phyloP scores from a whole-genome alignment of 2,797 vertebrate species.

The Chaetophractus vellerosus region DNA sequence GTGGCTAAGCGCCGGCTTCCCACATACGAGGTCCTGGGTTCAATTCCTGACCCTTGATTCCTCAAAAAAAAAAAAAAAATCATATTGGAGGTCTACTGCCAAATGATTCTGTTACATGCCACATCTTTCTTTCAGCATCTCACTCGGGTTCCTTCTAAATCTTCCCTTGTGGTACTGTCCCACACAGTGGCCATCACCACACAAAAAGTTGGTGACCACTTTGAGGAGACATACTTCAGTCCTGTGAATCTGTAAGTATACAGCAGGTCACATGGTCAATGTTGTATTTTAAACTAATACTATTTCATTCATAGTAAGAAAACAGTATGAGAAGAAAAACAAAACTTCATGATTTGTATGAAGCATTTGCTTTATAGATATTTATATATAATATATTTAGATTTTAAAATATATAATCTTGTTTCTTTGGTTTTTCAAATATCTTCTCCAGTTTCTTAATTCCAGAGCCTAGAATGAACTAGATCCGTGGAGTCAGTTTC shows the following conservation, averaged over 20 bases:
- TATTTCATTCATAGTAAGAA: not conserved
- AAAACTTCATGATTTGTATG: not conserved
- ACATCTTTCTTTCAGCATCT: not conserved
- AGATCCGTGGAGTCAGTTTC: not conserved
- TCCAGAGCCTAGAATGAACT: not conserved
- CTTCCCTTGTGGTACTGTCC: not conserved
- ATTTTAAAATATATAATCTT: not conserved
- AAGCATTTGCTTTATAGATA: not conserved
- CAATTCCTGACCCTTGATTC: too few relatives aligned
- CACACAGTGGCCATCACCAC: not conserved
- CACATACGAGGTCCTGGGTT: too few relatives aligned
- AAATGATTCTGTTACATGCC: not conserved
- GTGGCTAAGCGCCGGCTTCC: too few relatives aligned
- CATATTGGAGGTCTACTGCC: not conserved
- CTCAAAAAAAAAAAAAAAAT: constrained; percentile 7
- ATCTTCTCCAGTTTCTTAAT: constrained; percentile 21
- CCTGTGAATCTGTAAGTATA: not conserved
- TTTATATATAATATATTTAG: not conserved
- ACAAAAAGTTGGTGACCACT: not conserved
- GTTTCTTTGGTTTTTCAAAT: constrained; percentile 23
- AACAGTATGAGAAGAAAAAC: not conserved
- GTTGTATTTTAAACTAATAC: not conserved
- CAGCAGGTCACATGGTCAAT: not conserved
- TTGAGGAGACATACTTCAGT: not conserved
- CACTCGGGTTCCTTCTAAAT: not conserved